phyloP scores from a whole-genome alignment of 2,797 vertebrate species.

The Ibycter americanus region DNA sequence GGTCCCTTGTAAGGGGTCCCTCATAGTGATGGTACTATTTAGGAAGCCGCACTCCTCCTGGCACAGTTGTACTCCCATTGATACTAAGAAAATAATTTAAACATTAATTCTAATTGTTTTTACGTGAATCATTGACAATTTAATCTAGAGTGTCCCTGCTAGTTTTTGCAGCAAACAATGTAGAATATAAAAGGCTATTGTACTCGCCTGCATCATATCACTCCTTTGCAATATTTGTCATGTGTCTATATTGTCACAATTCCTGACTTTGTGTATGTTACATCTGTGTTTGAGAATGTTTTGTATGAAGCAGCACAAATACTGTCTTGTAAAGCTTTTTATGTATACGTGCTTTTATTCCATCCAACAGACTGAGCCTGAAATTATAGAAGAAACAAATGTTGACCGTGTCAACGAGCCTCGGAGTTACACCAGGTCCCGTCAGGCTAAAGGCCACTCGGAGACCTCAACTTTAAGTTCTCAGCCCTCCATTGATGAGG shows the following conservation, averaged over 20 bases:
- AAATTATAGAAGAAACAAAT: constrained; percentile 97
- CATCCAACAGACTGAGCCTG: constrained; percentile 89
- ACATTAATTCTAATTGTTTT: background rate
- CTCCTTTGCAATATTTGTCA: background rate
- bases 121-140: background rate
- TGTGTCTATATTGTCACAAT: background rate
- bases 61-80: background rate
- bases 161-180: background rate
- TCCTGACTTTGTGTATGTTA: background rate
- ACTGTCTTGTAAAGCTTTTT: background rate
- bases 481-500: constrained; percentile 98
- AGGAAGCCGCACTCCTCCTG: background rate
- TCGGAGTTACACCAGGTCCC: constrained; percentile 82
- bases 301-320: background rate
- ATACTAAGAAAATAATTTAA: background rate
- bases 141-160: background rate
- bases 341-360: background rate
- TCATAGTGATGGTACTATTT: background rate
- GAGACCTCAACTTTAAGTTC: constrained; percentile 98
- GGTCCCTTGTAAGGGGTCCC: background rate
- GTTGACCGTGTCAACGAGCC: constrained; percentile 86
- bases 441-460: constrained; percentile 92
- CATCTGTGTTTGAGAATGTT: background rate
- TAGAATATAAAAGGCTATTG: background rate
- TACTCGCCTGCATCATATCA: background rate